Evolutionary conservation across 2,113 vertebrate species (phyloP).

Genomic region (Trogon surrucura): DNA sequence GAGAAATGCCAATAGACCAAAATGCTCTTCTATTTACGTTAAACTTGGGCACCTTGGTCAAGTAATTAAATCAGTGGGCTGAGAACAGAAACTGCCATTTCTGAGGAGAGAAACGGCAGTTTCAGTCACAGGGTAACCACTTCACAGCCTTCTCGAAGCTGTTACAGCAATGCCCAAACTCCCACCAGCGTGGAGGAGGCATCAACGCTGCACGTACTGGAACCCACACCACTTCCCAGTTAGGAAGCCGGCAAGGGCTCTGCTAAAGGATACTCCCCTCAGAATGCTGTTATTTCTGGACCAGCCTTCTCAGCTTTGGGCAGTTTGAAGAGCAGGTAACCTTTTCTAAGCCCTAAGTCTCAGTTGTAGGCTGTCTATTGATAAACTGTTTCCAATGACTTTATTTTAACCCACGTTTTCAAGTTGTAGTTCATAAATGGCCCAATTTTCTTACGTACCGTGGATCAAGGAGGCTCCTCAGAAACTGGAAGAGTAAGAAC

Average conservation of each 20-base stretch:
- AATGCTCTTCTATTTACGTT: not conserved
- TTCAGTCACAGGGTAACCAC: not conserved
- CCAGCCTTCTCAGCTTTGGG: not conserved
- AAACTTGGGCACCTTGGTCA: not conserved
- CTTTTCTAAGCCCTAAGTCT: not conserved
- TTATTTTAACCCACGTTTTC: not conserved
- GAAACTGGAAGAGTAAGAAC: conserved; percentile 87
- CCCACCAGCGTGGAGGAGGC: not conserved
- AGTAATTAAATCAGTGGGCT: not conserved
- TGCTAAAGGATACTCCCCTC: not conserved
- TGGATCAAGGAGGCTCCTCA: conserved; percentile 87
- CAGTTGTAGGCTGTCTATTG: not conserved
- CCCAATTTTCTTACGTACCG: conserved; percentile 77
- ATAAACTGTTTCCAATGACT: not conserved
- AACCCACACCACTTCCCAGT: not conserved
- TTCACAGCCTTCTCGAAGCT: not conserved
- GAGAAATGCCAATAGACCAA: not conserved
- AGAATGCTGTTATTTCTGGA: not conserved
- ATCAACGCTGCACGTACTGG: fast-evolving
- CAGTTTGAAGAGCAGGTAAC: not conserved
- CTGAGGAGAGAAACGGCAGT: not conserved
- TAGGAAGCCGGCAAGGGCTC: not conserved
- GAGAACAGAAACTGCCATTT: not conserved
- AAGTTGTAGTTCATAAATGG: not conserved
- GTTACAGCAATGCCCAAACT: not conserved